Evolutionary conservation across 2,888 invertebrate genomes (phyloP), one percentile per base, ranked within the genome.

Genomic region (Volucella zonaria): DNA sequence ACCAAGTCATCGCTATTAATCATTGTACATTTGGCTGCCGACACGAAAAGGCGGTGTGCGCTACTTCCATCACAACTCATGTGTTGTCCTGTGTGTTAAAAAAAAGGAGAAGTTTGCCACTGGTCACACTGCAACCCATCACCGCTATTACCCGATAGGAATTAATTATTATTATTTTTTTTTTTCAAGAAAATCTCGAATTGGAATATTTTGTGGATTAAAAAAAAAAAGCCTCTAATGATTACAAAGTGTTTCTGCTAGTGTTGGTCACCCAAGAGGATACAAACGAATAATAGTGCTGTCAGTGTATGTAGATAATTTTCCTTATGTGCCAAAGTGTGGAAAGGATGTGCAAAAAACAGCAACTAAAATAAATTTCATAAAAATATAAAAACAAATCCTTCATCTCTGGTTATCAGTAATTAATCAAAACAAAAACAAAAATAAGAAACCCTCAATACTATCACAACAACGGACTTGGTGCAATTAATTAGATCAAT

Each of bases 11-110:
- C 76, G 89, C 89, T 90, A 91, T 91, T 91, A 91, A 91, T 91
- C 91, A 91, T 91, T 91, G 90, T 89, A 89, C 91, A 89, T 90
- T 91, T 90, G 88, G 89, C 90, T 90, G 91, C 90, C 91, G 89
- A 89, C 85, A 85, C 88, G 89, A 89, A 90, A 89, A 90, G 90
- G 90, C 91, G 90, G 89, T 89, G 89, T 89, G 90, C 81, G 76
- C 81, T 85, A 85, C 77, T 81, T 81, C 73, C 73, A 73, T 67
- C 66, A 67, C 49, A 73, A 68, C 58, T 68, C 62, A 77, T 85
- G 76, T 73, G 81, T 71, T 80, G 62, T 81, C 79, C 71, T 76
- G 45, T 56, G 42, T 68, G 45, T 61, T 51, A 51, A 52, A 74
- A 76, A 23, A 31, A 31, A 31, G 31, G 31, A 31, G 31, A 31